Evolutionary conservation across 1,140 invertebrate species (phyloP).

Genomic region (Polyergus mexicanus): DNA sequence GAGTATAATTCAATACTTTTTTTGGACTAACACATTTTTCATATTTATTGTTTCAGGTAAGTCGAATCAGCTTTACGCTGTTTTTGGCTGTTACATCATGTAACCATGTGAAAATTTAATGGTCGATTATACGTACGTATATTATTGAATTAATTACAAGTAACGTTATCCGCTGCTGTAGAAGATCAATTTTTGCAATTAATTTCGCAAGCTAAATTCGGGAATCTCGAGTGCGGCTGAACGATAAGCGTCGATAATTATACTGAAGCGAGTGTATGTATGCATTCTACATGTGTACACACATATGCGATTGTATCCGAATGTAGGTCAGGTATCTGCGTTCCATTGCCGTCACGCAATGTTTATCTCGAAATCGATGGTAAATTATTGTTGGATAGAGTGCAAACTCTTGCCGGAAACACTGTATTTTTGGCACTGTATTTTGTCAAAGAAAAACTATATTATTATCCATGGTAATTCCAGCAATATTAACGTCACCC

Average conservation of each 20-base stretch:
- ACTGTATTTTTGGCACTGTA: slow-evolving; percentile 35
- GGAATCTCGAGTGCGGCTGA: slow-evolving; percentile 46
- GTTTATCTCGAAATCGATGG: slow-evolving; percentile 63
- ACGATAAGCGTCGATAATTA: slow-evolving; percentile 62
- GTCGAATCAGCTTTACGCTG: background rate
- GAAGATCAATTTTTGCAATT: slow-evolving; percentile 62
- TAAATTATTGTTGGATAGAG: slow-evolving; percentile 58
- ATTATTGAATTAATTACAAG: slow-evolving; percentile 56
- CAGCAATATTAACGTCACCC: background rate
- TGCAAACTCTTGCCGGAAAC: slow-evolving; percentile 47
- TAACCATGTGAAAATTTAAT: background rate
- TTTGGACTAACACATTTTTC: background rate
- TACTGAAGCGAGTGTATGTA: slow-evolving; percentile 24
- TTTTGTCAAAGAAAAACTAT: background rate
- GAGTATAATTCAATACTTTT: background rate
- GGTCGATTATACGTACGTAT: slow-evolving; percentile 35
- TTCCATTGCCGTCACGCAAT: slow-evolving; percentile 60
- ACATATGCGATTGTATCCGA: slow-evolving; percentile 54
- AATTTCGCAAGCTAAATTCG: slow-evolving; percentile 60
- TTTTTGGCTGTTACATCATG: background rate
- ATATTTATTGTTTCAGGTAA: slow-evolving; percentile 46
- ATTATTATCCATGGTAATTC: slow-evolving; percentile 33
- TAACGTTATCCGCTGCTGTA: slow-evolving; percentile 33
- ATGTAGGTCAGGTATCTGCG: slow-evolving; percentile 60
- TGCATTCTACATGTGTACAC: slow-evolving; percentile 44